Base-by-base conservation (phyloP, 1,140 invertebrate genomes). In the Zaprionus gabonicus region DNA sequence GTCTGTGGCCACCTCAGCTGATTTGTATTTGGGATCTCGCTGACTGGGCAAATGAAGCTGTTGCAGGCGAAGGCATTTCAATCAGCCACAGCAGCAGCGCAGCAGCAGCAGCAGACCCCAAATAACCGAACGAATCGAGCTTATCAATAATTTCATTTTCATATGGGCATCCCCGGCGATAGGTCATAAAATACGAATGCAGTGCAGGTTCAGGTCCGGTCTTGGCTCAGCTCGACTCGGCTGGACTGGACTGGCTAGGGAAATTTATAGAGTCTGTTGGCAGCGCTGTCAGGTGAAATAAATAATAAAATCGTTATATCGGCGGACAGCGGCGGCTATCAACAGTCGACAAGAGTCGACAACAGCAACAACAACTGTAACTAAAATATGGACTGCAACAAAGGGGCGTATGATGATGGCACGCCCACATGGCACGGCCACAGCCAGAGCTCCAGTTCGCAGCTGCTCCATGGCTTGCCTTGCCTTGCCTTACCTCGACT, bases 261-360 rank as follows among this genome's bases (percentile, higher is more conserved):
- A 91, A 92, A 92, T 92, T 92, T 92, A 92, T 92, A 80, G 91
- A 88, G 81, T 92, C 82, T 92, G 91, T 81, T 92, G 86, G 72
- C 70, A 56, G 69, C 65, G 81, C 82, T 92, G 91, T 92, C 91
- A 92, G 91, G 91, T 92, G 91, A 92, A 92, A 92, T 92, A 92
- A 92, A 92, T 92, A 92, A 92, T 92, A 92, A 92, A 92, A 92
- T 92, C 87, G 91, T 92, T 92, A 92, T 88, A 80, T 84, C 80
- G 69, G 41, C 80, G 67, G 71, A 78, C 60, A 73, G 77, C 71
- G 49, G 55, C 55, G 76, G 77, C 82, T 84, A 82, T 84, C 82
- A 84, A 83, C 81, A 55, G 73, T 65, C 67, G 23, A 49, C 72
- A 36, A 46, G 53, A 60, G 49, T 51, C 46, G 46, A 51, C 63